Evolutionary conservation across 2,888 invertebrate genomes (phyloP), one percentile per base, ranked within the genome.

Genomic region (Polymixis lichenea): DNA sequence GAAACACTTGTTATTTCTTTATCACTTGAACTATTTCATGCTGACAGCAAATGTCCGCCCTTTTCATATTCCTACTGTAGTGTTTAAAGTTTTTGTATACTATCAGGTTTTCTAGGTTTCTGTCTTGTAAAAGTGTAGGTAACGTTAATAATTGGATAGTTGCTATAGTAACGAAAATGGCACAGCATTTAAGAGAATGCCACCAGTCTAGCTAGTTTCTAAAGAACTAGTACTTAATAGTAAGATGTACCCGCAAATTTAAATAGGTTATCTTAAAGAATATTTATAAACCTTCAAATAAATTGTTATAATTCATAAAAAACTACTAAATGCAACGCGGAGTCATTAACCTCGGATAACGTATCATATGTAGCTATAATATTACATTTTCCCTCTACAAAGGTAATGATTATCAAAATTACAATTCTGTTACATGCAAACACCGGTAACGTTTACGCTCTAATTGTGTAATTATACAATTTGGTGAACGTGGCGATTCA

Each of bases 401-500:
- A 78, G 67, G 78, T 82, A 79, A 86, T 86, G 86, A 90, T 91
- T 90, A 89, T 87, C 86, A 90, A 88, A 90, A 90, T 90, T 90
- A 87, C 85, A 83, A 89, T 90, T 91, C 84, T 88, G 85, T 89
- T 86, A 81, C 87, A 78, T 78, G 83, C 83, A 53, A 60, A 79
- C 71, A 90, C 90, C 87, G 90, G 92, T 92, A 92, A 90, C 86
- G 87, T 92, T 91, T 89, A 90, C 91, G 93, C 91, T 92, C 93
- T 93, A 92, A 91, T 93, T 93, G 87, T 84, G 78, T 91, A 92
- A 92, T 93, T 91, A 88, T 91, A 91, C 91, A 90, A 87, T 91
- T 91, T 91, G 83, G 91, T 90, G 92, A 91, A 89, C 85, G 90
- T 75, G 69, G 75, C 49, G 58, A 77, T 88, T 89, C 90, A 91